Conservation (phyloP, 2,113 vertebrate species). For the Danio rerio region GRCz12tu NC_133188.1:43762501-43763000, state of each 20-base stretch:
- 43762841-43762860: constrained; percentile 1
- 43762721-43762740: not conserved
- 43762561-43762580: constrained; percentile 16
- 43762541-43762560: constrained; percentile 45
- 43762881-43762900: too few species aligned
- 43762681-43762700: not conserved
- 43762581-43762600: constrained; percentile 42
- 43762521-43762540: constrained; percentile 40
- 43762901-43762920: too few species aligned
- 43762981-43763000: too few species aligned
- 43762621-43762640: not conserved
- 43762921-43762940: too few species aligned
- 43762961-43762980: too few species aligned
- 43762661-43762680: not conserved
- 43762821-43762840: constrained; percentile 37
- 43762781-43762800: not conserved
- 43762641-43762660: not conserved
- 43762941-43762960: too few species aligned
- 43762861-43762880: not conserved
- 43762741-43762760: not conserved
- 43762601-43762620: constrained; percentile 45
- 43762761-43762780: not conserved
- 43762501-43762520: constrained; percentile 5
- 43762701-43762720: not conserved
- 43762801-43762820: not conserved